A percentile compares a stretch with the other conserved stretches of the same genome.
These are phyloP conservation scores for Metridium senile DNA, from an alignment of 92 coral and sea anemone genomes.

Conservation along the genomic window DNA sequence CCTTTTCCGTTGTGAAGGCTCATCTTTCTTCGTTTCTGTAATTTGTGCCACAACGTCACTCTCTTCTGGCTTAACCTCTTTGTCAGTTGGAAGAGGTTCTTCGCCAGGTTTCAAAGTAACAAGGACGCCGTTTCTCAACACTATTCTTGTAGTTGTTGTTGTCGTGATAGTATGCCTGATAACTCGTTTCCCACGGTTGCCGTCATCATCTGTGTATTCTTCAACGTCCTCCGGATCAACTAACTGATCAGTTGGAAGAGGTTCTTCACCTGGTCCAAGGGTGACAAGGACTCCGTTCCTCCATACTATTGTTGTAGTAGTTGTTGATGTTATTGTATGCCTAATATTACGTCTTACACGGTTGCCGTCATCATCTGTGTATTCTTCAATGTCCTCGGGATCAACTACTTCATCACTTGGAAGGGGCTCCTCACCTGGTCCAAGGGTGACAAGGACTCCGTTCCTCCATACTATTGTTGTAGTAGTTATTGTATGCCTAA, in stretches of 20 bases:
- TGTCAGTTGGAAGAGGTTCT: conserved; percentile 7
- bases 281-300: neutral
- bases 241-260: conserved; percentile 32
- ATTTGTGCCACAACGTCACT: conserved; percentile 6
- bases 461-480: too few relatives aligned
- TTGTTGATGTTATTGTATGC: neutral
- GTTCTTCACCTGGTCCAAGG: conserved; percentile 46
- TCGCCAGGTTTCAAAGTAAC: conserved; percentile 31
- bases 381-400: neutral
- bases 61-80: conserved; percentile 12
- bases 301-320: conserved; percentile 29
- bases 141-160: conserved; percentile 36
- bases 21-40: conserved; percentile 3
- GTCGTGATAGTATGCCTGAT: conserved; percentile 46
- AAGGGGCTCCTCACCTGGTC: too few relatives aligned
- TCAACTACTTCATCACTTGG: too few relatives aligned
- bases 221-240: conserved; percentile 44
- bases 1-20: conserved; percentile 35
- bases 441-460: too few relatives aligned
- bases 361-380: conserved; percentile 1
- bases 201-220: conserved; percentile 58
- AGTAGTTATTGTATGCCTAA: too few relatives aligned
- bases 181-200: conserved; percentile 51
- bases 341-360: neutral
- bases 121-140: conserved; percentile 17